Evolutionary conservation across 2,113 vertebrate genomes (phyloP), one percentile per base, ranked within the genome.

Genomic region (Oncorhynchus keta): DNA sequence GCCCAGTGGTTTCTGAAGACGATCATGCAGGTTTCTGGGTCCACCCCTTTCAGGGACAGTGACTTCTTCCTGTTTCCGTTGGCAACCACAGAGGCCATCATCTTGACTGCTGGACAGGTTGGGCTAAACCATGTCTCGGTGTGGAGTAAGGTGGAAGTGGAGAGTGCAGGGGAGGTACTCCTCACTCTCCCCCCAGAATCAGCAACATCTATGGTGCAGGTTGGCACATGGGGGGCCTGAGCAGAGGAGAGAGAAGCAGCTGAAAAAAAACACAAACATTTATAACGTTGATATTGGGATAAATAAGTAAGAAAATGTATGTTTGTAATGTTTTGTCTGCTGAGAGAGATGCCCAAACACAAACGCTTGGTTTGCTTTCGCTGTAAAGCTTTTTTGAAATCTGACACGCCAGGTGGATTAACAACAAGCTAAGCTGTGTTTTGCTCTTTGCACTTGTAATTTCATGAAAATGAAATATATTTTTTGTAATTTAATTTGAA

Each of bases 1-100:
- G 95, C 88, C 97, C 97, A 99, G 93, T 99, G 97, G 84, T 98
- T 99, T 92, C 94, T 95, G 88, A 99, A 99, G 66, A 99, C 97
- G 61, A 99, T 99, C 95, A 97, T 96, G 83, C 97, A 99, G 79
- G 97, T 99, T 91, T 99, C 97, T 20, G 97, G 96, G 89, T 99
- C 97, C 83, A 97, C 97, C 49, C 95, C 96, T 77, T 88, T 94
- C 78, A 99, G 93, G 39, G 90, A 95, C 2, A 94, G 93, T 67
- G 94, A 93, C 93, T 93, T 95, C 70, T 75, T 93, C 84, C 85
- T 94, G 87, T 83, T 91, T 85, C 91, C 91, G 78, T 88, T 85
- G 13, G 86, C 85, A 83, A 92, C 90, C 72, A 93, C 94, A 18
- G 96, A 96, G 92, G 96, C 95, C 93, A 95, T 96, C 95, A 94